Evolutionary conservation across 2,113 vertebrate genomes (phyloP).

Genomic region (Scomber colias): DNA sequence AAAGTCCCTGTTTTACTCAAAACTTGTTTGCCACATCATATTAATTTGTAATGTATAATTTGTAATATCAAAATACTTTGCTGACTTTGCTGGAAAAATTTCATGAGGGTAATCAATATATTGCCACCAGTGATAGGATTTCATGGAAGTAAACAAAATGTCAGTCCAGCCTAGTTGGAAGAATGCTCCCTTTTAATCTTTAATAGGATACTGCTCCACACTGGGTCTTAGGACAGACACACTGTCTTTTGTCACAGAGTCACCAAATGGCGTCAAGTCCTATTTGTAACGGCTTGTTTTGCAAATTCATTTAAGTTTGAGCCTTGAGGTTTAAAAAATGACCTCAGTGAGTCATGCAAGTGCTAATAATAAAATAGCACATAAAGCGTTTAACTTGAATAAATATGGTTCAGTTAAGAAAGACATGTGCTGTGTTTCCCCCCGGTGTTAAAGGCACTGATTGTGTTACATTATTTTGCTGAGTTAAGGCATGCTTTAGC

Average conservation of each 20-base stretch:
- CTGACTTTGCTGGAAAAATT: not conserved
- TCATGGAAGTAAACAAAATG: slow-evolving; percentile 58
- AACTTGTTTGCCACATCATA: not conserved
- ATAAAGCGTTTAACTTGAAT: not conserved
- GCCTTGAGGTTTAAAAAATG: slow-evolving; percentile 4
- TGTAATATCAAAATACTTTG: not conserved
- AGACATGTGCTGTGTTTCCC: not conserved
- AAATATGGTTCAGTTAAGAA: not conserved
- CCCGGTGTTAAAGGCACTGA: slow-evolving; percentile 4
- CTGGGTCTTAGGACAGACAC: slow-evolving; percentile 40
- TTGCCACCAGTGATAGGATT: slow-evolving; percentile 39
- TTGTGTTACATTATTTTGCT: slow-evolving; percentile 22
- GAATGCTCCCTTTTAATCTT: slow-evolving; percentile 72
- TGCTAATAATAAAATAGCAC: not conserved
- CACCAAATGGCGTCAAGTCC: slow-evolving; percentile 27
- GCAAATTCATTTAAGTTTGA: slow-evolving; percentile 2
- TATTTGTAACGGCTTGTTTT: slow-evolving; percentile 8
- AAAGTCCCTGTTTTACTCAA: no score
- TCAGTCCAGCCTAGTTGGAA: slow-evolving; percentile 35
- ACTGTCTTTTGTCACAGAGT: slow-evolving; percentile 44
- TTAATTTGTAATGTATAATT: not conserved
- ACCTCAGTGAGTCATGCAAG: not conserved
- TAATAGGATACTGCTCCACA: slow-evolving; percentile 55
- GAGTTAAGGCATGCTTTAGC: slow-evolving; percentile 44
- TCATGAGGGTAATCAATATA: slow-evolving; percentile 23